Base-by-base conservation (phyloP, 2,113 vertebrate genomes). In the Proteles cristata region DNA sequence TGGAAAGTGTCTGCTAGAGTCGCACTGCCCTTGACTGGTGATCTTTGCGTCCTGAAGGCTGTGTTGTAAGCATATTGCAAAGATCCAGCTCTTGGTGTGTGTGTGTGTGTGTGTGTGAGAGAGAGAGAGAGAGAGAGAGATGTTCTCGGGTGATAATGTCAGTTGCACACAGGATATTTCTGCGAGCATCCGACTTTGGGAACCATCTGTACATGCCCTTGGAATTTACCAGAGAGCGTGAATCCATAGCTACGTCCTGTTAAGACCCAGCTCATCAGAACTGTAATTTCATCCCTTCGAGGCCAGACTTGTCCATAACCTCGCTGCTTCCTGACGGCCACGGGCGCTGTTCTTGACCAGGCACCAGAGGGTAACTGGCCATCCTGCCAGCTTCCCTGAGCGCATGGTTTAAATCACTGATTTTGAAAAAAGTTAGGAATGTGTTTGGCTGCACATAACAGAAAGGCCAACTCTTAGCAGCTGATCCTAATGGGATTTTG, bases 371-470 rank as follows among this genome's bases (percentile, higher is more conserved):
- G 0, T 80, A 26, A 61, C 28, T 81, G 14, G 25, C 33, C 63
- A 69, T 17, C 19, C 83, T 19, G 2, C n/a, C 65, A 26, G 50
- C 26, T 35, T 81, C 48, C 21, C n/a, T 11, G 23, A 58, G 88
- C 35, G 23, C 53, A 26, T n/a, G 23, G 53, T 28, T 53, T 73
- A 53, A 80, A 11, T 55, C 26, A 11, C 83, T 31, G 55, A 53
- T 53, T 87, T 88, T 90, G 65, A 83, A 90, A 85, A n/a, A 26
- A 82, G 8, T 43, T 68, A 43, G 53, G 43, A 83, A 48, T 48
- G 14, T 81, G 48, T 94, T 85, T 39, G 79, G 63, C 48, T 55
- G 6, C 50, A 11, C 35, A 45, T 43, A 55, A 66, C 71, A 31
- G 68, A 53, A 81, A 77, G 74, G 53, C 15, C 50, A 31, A 45